Conservation (phyloP, 2,113 vertebrate genomes). For the Myrmophylax atrothorax region DNA sequence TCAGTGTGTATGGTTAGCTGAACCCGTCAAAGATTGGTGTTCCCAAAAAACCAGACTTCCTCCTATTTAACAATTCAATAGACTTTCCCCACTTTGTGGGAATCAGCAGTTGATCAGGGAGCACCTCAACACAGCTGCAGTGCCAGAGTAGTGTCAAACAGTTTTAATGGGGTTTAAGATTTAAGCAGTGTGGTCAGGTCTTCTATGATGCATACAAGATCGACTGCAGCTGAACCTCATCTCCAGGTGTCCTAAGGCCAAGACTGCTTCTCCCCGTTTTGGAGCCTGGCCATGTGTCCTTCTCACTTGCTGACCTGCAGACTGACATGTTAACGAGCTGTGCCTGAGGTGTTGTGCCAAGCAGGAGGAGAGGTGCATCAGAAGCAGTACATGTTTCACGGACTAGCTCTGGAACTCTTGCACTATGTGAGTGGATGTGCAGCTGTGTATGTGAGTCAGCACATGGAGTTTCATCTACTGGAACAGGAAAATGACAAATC, state of each 20-base stretch:
- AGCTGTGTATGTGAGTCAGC: background rate
- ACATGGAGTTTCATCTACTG: background rate
- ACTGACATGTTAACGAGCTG: background rate
- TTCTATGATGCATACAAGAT: background rate
- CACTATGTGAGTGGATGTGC: accelerated
- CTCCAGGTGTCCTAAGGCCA: background rate
- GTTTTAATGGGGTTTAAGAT: background rate
- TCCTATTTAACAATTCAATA: background rate
- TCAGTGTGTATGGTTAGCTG: background rate
- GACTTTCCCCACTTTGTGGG: background rate
- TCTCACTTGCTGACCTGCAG: background rate
- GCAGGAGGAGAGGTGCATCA: background rate
- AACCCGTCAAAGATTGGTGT: background rate
- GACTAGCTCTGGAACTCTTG: background rate
- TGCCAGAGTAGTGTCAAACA: background rate
- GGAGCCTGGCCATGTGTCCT: background rate
- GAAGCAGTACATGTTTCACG: background rate
- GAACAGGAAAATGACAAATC: background rate
- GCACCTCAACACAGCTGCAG: background rate
- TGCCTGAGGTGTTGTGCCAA: background rate
- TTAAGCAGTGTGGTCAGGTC: background rate
- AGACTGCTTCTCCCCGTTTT: background rate
- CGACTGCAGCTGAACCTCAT: background rate
- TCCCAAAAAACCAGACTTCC: background rate
- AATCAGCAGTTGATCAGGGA: background rate